Conservation (phyloP, 2,888 invertebrate genomes). For the Craniophora ligustri region DNA sequence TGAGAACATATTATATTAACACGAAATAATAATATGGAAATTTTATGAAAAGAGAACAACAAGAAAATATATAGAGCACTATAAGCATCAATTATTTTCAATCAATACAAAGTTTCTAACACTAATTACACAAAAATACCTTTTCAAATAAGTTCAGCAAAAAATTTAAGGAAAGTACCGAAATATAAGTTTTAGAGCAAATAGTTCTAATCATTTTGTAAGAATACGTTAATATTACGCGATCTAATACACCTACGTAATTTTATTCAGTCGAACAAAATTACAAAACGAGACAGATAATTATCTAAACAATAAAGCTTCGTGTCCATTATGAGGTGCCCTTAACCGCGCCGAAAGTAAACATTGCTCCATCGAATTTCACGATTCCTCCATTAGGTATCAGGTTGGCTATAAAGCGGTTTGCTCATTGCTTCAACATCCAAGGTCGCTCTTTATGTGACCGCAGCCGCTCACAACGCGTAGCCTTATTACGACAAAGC, state of each 20-base stretch:
- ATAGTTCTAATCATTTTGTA: too few species aligned
- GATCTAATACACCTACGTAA: too few species aligned
- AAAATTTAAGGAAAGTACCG: too few species aligned
- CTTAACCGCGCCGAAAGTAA: slow-evolving; percentile 50
- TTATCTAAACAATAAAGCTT: slow-evolving; percentile 32
- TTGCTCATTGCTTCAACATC: slow-evolving; percentile 54
- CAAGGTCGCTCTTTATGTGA: slow-evolving; percentile 56
- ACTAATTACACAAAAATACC: too few species aligned
- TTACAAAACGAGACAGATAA: not conserved
- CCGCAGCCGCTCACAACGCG: slow-evolving; percentile 48
- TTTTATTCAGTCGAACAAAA: not conserved
- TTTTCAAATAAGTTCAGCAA: too few species aligned
- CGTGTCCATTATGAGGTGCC: slow-evolving; percentile 35
- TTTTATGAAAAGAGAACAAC: too few species aligned
- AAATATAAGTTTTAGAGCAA: too few species aligned
- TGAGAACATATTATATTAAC: not conserved
- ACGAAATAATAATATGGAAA: too few species aligned
- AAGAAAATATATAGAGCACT: too few species aligned
- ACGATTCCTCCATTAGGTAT: slow-evolving; percentile 63
- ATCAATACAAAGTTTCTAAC: too few species aligned
- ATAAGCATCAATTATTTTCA: too few species aligned
- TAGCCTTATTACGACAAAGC: slow-evolving; percentile 53
- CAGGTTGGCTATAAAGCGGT: slow-evolving; percentile 46
- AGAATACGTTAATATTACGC: too few species aligned
- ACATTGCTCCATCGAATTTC: slow-evolving; percentile 61